A percentile compares a stretch with the other conserved stretches of the same genome.
These are phyloP conservation scores for Oryzias melastigma DNA, from an alignment of 2,113 vertebrate genomes.

Conservation along the genomic window DNA sequence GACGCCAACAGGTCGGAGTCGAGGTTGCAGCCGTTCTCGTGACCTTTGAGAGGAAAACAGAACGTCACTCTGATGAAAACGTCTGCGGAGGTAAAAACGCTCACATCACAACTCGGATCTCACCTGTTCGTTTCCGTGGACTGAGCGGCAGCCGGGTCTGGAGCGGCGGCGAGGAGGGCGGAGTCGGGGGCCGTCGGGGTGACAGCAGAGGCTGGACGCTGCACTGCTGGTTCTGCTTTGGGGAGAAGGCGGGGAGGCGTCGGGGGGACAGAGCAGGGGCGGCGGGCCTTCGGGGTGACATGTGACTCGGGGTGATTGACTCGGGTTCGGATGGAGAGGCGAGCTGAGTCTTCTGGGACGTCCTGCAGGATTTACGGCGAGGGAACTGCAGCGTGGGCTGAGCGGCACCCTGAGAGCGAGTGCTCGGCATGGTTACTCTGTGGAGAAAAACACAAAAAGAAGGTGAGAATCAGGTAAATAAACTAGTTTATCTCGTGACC, in stretches of 20 bases:
- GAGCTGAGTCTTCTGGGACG: not conserved
- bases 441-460: accelerated
- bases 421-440: slow-evolving; percentile 75
- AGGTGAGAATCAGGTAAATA: not conserved
- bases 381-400: slow-evolving; percentile 85
- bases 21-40: slow-evolving; percentile 89
- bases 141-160: slow-evolving; percentile 80
- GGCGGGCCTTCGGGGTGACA: accelerated
- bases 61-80: too few species aligned
- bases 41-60: slow-evolving; percentile 67
- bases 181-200: not conserved
- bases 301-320: slow-evolving; percentile 1
- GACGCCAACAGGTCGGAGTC: slow-evolving; percentile 73
- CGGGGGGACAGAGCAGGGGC: not conserved
- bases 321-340: not conserved
- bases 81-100: too few species aligned
- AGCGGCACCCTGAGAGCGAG: slow-evolving; percentile 73
- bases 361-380: slow-evolving; percentile 75
- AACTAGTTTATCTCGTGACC: too few species aligned
- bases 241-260: accelerated
- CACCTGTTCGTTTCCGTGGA: slow-evolving; percentile 90
- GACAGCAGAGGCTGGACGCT: not conserved
- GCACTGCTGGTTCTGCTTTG: not conserved
- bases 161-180: not conserved
- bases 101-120: slow-evolving; percentile 17